These are phyloP conservation scores for Eumaeus atala DNA, from an alignment of 1,140 invertebrate species.

Conservation along the genomic window DNA sequence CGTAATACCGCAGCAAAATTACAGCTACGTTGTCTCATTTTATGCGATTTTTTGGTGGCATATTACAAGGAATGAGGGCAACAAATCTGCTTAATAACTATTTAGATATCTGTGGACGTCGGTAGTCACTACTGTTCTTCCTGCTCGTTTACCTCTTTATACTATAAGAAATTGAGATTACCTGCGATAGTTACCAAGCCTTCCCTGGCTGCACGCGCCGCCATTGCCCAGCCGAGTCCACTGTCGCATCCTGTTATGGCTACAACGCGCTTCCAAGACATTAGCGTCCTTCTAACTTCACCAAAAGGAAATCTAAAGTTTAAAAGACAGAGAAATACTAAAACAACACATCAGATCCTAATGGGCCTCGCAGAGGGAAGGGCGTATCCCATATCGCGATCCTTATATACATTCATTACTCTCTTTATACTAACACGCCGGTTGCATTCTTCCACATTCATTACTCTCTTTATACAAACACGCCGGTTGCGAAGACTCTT, in stretches of 20 bases:
- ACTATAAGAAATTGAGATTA: constrained; percentile 9
- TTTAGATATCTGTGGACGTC: background rate
- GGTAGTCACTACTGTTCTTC: background rate
- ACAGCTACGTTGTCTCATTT: no score
- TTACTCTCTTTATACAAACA: no score
- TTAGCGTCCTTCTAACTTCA: background rate
- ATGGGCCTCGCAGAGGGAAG: no score
- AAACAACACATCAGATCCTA: no score
- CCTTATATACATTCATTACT: no score
- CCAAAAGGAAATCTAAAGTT: no score
- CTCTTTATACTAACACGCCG: no score
- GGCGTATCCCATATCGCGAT: no score
- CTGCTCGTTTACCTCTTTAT: background rate
- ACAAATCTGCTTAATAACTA: background rate
- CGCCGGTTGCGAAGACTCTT: no score
- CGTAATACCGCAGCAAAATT: no score
- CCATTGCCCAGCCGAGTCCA: constrained; percentile 85
- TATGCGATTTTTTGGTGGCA: background rate
- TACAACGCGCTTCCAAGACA: constrained; percentile 66
- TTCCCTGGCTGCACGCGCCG: constrained; percentile 75
- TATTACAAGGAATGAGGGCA: background rate
- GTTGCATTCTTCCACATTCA: no score
- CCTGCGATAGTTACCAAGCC: constrained; percentile 80
- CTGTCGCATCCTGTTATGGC: constrained; percentile 89
- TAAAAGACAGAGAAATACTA: no score